A percentile compares a stretch with the other conserved stretches of the same genome.
Conservation (phyloP, 2,113 vertebrate species). For the Petaurus breviceps region DNA sequence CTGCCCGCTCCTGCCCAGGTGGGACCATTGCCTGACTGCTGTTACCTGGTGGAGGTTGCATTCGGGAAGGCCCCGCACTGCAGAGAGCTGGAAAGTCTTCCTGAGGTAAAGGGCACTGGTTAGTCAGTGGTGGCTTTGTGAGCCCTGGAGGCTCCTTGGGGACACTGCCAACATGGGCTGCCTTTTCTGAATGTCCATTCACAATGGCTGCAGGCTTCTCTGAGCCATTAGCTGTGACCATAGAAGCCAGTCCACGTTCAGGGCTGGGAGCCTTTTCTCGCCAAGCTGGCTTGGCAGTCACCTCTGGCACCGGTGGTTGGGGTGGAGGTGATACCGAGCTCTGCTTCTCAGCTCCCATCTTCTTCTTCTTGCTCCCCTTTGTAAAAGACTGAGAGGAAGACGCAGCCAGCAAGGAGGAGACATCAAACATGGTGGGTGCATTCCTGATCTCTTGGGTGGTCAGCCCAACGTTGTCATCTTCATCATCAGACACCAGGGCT, state of each 20-base stretch:
- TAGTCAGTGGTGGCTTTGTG: constrained; percentile 79
- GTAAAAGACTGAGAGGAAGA: constrained; percentile 80
- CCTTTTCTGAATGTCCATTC: constrained; percentile 88
- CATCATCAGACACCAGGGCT: constrained; percentile 80
- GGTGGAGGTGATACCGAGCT: neutral
- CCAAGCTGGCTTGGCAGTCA: constrained; percentile 51
- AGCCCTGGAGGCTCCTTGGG: constrained; percentile 84
- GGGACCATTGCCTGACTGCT: neutral
- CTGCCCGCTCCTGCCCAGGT: neutral
- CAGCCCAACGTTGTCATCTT: constrained; percentile 60
- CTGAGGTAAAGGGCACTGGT: constrained; percentile 81
- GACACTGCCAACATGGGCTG: constrained; percentile 12
- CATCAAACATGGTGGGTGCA: constrained; percentile 89
- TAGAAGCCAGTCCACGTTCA: constrained; percentile 64
- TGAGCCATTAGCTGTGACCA: constrained; percentile 51
- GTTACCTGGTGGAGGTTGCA: constrained; percentile 95
- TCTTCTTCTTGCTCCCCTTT: constrained; percentile 94
- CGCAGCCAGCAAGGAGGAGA: constrained; percentile 90
- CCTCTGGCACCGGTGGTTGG: neutral
- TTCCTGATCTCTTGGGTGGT: constrained; percentile 88
- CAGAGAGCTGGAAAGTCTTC: constrained; percentile 96
- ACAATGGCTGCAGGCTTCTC: constrained; percentile 69
- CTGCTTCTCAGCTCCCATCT: constrained; percentile 83
- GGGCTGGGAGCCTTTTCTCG: constrained; percentile 86
- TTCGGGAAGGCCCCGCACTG: constrained; percentile 86